Evolutionary conservation across 2,113 vertebrate species (phyloP).

Genomic region (Hypanus sabinus): DNA sequence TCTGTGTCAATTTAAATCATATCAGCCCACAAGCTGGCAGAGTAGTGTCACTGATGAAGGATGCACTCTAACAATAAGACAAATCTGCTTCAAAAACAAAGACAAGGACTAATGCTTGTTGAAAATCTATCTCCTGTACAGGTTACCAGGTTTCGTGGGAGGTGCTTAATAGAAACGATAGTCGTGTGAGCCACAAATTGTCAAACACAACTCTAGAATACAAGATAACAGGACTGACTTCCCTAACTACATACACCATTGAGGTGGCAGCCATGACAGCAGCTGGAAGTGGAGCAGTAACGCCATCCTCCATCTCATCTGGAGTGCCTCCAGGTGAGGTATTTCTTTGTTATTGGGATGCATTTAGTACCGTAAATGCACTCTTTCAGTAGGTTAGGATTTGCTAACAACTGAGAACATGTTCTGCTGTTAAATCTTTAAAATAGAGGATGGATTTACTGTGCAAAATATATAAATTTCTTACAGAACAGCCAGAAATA

Average conservation of each 20-base stretch:
- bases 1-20: conserved; percentile 63
- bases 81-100: conserved; percentile 65
- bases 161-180: conserved; percentile 65
- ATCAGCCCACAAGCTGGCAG: conserved; percentile 64
- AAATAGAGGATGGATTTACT: not conserved
- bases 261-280: conserved; percentile 76
- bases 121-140: conserved; percentile 49
- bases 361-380: not conserved
- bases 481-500: not conserved
- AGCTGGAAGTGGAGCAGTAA: conserved; percentile 63
- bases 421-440: not conserved
- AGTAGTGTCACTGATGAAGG: conserved; percentile 55
- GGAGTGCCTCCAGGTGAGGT: conserved; percentile 86
- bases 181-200: conserved; percentile 58
- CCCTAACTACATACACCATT: conserved; percentile 81
- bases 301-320: conserved; percentile 83
- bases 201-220: conserved; percentile 74
- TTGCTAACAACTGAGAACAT: not conserved
- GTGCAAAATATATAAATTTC: not conserved
- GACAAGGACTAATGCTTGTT: conserved; percentile 61
- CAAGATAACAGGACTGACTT: conserved; percentile 76
- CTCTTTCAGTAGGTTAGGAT: not conserved
- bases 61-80: conserved; percentile 67
- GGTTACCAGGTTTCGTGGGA: conserved; percentile 86
- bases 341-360: not conserved